Evolutionary conservation across 2,113 vertebrate species (phyloP), one percentile per base, ranked within the genome.

Genomic region (Notiomystis cincta): DNA sequence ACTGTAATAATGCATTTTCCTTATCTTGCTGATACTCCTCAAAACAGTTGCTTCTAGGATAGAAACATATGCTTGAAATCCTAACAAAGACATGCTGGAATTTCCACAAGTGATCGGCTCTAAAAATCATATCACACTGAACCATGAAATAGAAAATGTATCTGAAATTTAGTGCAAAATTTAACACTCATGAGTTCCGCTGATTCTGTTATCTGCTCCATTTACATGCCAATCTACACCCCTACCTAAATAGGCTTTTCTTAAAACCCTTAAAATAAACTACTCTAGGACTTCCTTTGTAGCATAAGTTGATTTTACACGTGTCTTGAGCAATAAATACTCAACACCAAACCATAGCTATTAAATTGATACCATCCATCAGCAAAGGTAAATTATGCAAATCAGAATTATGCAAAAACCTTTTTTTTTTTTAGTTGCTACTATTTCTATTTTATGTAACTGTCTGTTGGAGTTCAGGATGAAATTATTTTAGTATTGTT

Each of bases 111-210:
- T 37, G 35, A 89, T 65, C 53, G 3, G 53, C 31, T 86, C 61
- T 73, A 91, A 91, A 89, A 97, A 81, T 87, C 35, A 2, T 48
- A 93, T 66, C 60, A 77, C 40, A 60, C 33, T 89, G 77, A 94
- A 93, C 84, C 95, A 94, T 87, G 70, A 96, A 95, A 93, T 31
- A 96, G 82, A 73, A 96, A 91, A 89, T 9, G 28, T 70, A 80
- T 67, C 86, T 56, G 80, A 92, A 95, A 95, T 96, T 77, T 87
- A 93, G 72, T 93, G 87, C 79, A 87, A 96, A 94, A 94, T 90
- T 93, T 94, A 95, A 89, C 81, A 82, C 57, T 88, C 40, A 65
- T 81, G 71, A 87, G 60, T 94, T 96, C 61, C 56, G 7, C 90
- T 84, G 62, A 90, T 91, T 84, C 53, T 84, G 60, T 94, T 94